Evolutionary conservation across 2,888 invertebrate species (phyloP).

Genomic region (Brenthis hecate): DNA sequence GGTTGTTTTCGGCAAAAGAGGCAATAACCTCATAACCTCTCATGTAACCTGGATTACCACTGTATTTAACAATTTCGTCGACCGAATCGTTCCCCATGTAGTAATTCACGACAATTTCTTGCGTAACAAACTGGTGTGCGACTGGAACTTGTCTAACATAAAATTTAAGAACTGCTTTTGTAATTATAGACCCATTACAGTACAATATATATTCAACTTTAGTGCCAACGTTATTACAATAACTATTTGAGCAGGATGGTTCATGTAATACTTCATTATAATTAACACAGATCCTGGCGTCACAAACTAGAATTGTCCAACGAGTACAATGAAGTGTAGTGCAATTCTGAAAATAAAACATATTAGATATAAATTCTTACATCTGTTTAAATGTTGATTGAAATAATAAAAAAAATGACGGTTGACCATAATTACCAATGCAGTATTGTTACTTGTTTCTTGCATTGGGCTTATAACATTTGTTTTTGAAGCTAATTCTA

Average conservation of each 20-base stretch:
- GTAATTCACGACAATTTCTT: slow-evolving; percentile 63
- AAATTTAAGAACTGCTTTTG: slow-evolving; percentile 62
- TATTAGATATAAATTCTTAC: neutral
- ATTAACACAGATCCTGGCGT: slow-evolving; percentile 50
- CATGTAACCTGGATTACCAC: slow-evolving; percentile 91
- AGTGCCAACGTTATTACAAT: slow-evolving; percentile 61
- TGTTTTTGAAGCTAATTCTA: slow-evolving; percentile 54
- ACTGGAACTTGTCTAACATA: slow-evolving; percentile 52
- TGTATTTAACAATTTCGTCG: slow-evolving; percentile 64
- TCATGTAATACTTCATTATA: slow-evolving; percentile 61
- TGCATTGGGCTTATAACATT: slow-evolving; percentile 60
- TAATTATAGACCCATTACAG: slow-evolving; percentile 59
- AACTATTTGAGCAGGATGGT: slow-evolving; percentile 57
- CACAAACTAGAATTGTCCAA: slow-evolving; percentile 63
- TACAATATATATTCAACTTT: slow-evolving; percentile 65
- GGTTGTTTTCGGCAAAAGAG: slow-evolving; percentile 58
- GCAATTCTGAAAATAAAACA: slow-evolving; percentile 63
- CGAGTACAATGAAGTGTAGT: slow-evolving; percentile 63
- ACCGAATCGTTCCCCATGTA: slow-evolving; percentile 56
- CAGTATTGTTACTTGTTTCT: slow-evolving; percentile 52
- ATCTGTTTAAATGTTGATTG: too few species aligned
- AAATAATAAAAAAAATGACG: neutral
- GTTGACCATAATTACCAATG: slow-evolving; percentile 52
- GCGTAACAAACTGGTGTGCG: slow-evolving; percentile 51
- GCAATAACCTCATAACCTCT: slow-evolving; percentile 84